Conservation (phyloP, 2,113 vertebrate genomes). For the Oreochromis niloticus region DNA sequence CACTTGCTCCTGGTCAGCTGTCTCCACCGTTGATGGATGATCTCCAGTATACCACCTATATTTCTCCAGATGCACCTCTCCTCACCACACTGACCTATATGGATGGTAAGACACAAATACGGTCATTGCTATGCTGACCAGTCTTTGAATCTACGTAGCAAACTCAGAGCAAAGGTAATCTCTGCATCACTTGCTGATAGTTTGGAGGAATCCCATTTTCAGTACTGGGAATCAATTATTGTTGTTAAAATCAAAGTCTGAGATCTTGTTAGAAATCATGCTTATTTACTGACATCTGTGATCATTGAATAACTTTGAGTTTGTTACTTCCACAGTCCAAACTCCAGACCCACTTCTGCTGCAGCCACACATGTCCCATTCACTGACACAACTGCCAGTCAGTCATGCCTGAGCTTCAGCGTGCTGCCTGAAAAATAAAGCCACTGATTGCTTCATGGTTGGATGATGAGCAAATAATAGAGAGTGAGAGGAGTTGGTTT, state of each 20-base stretch:
- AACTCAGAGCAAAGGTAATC: neutral
- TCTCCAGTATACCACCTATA: conserved; percentile 86
- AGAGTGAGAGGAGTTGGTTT: neutral
- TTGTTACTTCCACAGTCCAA: conserved; percentile 51
- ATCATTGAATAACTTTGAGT: neutral
- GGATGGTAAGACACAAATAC: conserved; percentile 78
- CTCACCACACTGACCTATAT: conserved; percentile 88
- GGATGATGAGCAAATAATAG: neutral
- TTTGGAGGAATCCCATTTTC: neutral
- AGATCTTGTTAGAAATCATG: neutral
- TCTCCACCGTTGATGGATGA: conserved; percentile 88
- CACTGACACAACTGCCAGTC: conserved; percentile 66
- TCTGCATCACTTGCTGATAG: neutral
- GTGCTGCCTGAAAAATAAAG: neutral
- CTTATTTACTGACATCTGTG: rapidly evolving
- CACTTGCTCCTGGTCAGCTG: conserved; percentile 79
- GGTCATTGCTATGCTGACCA: neutral
- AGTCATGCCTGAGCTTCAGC: conserved; percentile 58
- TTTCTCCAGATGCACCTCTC: conserved; percentile 84
- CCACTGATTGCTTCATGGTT: neutral
- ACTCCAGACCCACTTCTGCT: conserved; percentile 63
- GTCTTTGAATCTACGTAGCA: neutral
- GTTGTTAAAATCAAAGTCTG: neutral
- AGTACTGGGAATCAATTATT: neutral
- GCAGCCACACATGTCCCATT: conserved; percentile 67